Evolutionary conservation across 1,140 invertebrate species (phyloP).

Genomic region (Saccostrea glomerata): DNA sequence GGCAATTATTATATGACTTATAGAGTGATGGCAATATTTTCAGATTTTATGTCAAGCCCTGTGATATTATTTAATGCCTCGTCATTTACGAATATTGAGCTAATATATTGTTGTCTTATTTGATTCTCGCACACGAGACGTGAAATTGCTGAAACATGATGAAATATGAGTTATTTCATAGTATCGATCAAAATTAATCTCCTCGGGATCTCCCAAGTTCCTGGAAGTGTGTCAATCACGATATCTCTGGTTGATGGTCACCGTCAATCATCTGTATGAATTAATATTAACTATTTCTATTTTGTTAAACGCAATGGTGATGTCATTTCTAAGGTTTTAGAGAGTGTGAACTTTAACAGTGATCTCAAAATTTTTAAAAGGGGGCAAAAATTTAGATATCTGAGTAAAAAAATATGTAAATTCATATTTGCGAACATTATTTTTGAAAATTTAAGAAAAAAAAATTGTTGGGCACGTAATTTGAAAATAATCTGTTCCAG

Average conservation of each 20-base stretch:
- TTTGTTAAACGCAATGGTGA: no score
- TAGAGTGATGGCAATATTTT: conserved; percentile 25
- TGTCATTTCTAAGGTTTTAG: no score
- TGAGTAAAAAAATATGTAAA: no score
- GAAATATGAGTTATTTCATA: conserved; percentile 15
- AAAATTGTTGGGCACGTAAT: no score
- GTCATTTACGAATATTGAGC: conserved; percentile 36
- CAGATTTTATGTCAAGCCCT: conserved; percentile 22
- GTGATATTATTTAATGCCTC: conserved; percentile 28
- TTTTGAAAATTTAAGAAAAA: no score
- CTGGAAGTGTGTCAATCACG: no score
- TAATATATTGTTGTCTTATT: conserved; percentile 19
- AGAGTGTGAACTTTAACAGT: no score
- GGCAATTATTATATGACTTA: conserved; percentile 28
- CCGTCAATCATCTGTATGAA: not conserved
- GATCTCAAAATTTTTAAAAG: no score
- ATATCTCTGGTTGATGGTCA: not conserved
- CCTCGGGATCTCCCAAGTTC: not conserved
- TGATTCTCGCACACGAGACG: not conserved
- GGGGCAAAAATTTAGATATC: no score
- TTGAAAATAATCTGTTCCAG: no score
- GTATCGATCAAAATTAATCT: not conserved
- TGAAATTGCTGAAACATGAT: conserved; percentile 28
- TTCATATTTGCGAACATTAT: no score
- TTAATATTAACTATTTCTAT: not conserved